phyloP scores from a whole-genome alignment of 2,888 invertebrate genomes.

The Rugalucina vietnamica region DNA sequence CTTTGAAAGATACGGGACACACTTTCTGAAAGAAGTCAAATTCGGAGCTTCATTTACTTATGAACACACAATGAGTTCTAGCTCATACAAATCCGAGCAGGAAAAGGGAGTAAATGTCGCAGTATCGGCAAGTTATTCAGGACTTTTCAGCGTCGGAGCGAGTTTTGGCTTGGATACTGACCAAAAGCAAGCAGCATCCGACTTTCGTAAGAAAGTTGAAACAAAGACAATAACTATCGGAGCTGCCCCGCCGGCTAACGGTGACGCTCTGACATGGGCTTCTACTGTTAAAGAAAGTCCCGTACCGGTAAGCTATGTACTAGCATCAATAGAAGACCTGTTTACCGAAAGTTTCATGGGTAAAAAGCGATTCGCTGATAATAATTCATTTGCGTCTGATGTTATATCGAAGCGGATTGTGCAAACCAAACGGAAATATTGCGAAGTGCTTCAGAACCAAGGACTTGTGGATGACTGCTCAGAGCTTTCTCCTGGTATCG shows the following conservation, averaged over 20 bases:
- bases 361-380: background rate
- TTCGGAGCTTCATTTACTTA: conserved; percentile 52
- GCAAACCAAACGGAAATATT: background rate
- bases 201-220: conserved; percentile 26
- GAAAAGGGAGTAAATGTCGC: conserved; percentile 29
- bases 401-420: background rate
- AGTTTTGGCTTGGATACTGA: conserved; percentile 11
- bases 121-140: conserved; percentile 43
- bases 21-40: conserved; percentile 33
- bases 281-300: conserved; percentile 39
- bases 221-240: conserved; percentile 37
- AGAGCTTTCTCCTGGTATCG: background rate
- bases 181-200: conserved; percentile 7
- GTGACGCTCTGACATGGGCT: conserved; percentile 40
- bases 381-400: background rate
- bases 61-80: conserved; percentile 42
- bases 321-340: conserved; percentile 33
- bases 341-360: conserved; percentile 38
- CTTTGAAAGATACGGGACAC: conserved; percentile 47
- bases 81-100: conserved; percentile 5
- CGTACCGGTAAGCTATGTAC: conserved; percentile 26
- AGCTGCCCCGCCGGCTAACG: conserved; percentile 37
- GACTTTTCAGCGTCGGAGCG: conserved; percentile 1
- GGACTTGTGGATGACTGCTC: background rate
- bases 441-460: background rate